Conservation (phyloP, 2,113 vertebrate genomes). For the Brachyhypopomus occidentalis region DNA sequence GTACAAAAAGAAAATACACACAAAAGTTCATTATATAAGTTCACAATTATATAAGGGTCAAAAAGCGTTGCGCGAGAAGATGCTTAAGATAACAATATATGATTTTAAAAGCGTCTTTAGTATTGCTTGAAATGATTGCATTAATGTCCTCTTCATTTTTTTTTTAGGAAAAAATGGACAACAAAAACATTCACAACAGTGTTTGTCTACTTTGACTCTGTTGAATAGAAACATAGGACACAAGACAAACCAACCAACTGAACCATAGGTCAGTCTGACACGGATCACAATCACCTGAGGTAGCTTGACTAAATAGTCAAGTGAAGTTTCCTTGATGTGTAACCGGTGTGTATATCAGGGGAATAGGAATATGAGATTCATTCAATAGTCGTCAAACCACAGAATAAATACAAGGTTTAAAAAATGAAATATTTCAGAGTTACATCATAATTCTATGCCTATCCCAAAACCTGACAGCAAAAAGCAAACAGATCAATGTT, state of each 20-base stretch:
- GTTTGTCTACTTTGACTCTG: neutral
- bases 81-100: constrained; percentile 7
- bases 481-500: neutral
- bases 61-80: neutral
- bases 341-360: neutral
- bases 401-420: constrained; percentile 34
- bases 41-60: neutral
- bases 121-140: constrained; percentile 22
- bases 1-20: neutral
- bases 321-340: constrained; percentile 1
- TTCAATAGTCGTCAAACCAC: neutral
- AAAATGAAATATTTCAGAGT: neutral
- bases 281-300: constrained; percentile 19
- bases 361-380: neutral
- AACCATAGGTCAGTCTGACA: neutral
- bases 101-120: constrained; percentile 29
- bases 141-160: neutral
- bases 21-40: neutral
- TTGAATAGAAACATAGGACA: constrained; percentile 4
- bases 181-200: neutral
- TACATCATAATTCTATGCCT: neutral
- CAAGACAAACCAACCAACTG: constrained; percentile 13
- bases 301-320: constrained; percentile 33
- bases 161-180: neutral
- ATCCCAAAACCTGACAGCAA: neutral